Percentiles rank a stretch among this genome's conserved stretches.
Conservation (phyloP, 2,888 invertebrate genomes). For the Hololepta plana region DNA sequence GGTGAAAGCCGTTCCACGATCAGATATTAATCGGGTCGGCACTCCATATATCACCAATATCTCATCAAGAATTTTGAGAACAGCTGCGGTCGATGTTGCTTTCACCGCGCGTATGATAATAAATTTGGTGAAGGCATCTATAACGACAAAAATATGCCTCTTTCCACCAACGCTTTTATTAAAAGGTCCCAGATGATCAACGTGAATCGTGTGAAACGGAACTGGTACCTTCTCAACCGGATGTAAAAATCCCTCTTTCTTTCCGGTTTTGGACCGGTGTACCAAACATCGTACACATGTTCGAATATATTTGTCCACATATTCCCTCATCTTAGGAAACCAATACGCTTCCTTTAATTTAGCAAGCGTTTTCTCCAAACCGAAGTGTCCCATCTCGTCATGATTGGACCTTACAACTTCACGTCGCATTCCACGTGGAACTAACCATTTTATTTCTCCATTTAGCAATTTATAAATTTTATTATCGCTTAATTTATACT, state of each 20-base stretch:
- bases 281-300: conserved; percentile 23
- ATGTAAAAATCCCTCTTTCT: conserved; percentile 18
- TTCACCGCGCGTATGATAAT: not conserved
- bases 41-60: conserved; percentile 1
- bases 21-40: too few species aligned
- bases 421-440: conserved; percentile 7
- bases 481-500: conserved; percentile 5
- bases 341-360: conserved; percentile 19
- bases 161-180: conserved; percentile 13
- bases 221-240: conserved; percentile 21
- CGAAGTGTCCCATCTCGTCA: conserved; percentile 23
- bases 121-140: conserved; percentile 22
- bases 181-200: conserved; percentile 25
- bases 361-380: conserved; percentile 17
- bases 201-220: conserved; percentile 23
- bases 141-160: conserved; percentile 16
- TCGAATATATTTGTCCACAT: conserved; percentile 21
- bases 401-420: conserved; percentile 13
- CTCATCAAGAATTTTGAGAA: conserved; percentile 2
- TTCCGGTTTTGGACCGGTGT: conserved; percentile 15
- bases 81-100: not conserved
- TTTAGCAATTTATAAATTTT: conserved; percentile 4
- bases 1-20: too few species aligned
- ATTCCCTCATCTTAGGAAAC: conserved; percentile 21
- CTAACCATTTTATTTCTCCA: conserved; percentile 7